Evolutionary conservation across 2,797 vertebrate species (phyloP).

Genomic region (Anguilla marmorata): DNA sequence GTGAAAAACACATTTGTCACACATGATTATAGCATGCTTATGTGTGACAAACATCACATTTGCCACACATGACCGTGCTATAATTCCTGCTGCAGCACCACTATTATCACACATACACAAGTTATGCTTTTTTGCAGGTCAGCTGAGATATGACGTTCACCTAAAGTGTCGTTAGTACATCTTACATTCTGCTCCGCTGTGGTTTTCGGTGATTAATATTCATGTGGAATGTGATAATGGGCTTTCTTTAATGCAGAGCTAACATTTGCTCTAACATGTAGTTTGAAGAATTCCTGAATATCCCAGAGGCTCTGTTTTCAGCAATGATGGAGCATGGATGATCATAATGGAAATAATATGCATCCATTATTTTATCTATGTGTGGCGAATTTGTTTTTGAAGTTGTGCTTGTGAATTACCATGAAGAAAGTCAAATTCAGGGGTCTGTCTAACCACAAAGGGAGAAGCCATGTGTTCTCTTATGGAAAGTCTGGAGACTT

Average conservation of each 20-base stretch:
- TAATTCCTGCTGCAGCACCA: background rate
- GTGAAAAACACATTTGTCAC: background rate
- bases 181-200: background rate
- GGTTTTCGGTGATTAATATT: background rate
- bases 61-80: background rate
- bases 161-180: background rate
- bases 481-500: background rate
- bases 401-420: background rate
- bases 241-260: background rate
- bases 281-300: background rate
- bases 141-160: background rate
- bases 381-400: background rate
- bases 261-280: conserved; percentile 8
- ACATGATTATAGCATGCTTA: background rate
- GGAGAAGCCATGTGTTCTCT: background rate
- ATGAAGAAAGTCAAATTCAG: conserved; percentile 15
- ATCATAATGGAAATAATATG: conserved; percentile 8
- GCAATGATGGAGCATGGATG: conserved; percentile 12
- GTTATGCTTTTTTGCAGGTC: background rate
- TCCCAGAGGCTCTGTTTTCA: conserved; percentile 20
- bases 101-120: background rate
- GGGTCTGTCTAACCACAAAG: background rate
- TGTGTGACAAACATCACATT: background rate
- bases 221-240: background rate
- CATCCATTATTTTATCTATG: conserved; percentile 6